Base-by-base conservation (phyloP, 2,797 vertebrate species). In the Tapirus indicus region DNA sequence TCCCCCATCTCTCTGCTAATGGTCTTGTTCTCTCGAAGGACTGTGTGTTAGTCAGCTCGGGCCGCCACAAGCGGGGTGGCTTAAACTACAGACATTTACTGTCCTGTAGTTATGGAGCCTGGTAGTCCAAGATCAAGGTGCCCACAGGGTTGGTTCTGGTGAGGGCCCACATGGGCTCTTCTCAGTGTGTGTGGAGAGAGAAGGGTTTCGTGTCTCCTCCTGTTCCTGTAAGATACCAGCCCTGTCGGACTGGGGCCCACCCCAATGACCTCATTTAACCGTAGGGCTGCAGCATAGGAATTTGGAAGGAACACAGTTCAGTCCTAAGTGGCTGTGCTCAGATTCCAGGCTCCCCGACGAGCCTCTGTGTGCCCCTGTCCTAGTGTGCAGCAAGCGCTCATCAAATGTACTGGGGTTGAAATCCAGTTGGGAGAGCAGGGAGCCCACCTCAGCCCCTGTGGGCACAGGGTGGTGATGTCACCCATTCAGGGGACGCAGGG, bases 1-100 rank as follows among this genome's bases (percentile, higher is more conserved):
- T 0, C 56, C 18, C 18, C 23, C 12, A 5, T 8, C 32, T n/a
- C 52, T 52, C 80, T 58, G 1, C 54, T 5, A 4, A 8, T 5
- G 35, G 54, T 1, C 20, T 20, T 2, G 20, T 27, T n/a, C 14
- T 35, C 32, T n/a, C 7, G 27, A 21, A 52, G 56, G 52, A 20
- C 12, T 4, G 20, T 12, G 44, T 5, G 25, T 20, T 9, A 1
- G 4, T 47, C 11, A 35, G 41, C 27, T 17, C 1, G 1, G 38
- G 56, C 1, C 4, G 1, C 56, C 49, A 2, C 5, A 32, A 52
- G 1, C 5, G 20, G 4, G 25, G 17, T 12, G 3, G 29, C 69
- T 2, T 16, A 4, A 16, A 7, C 41, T 4, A 0, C 58, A 18
- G 83, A 35, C 1, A 3, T 1, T 25, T 0, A 1, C 12, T 2